Base-by-base conservation (phyloP, 37 sponge, comb jelly and placozoan species). In the Hormiphora californensis region DNA sequence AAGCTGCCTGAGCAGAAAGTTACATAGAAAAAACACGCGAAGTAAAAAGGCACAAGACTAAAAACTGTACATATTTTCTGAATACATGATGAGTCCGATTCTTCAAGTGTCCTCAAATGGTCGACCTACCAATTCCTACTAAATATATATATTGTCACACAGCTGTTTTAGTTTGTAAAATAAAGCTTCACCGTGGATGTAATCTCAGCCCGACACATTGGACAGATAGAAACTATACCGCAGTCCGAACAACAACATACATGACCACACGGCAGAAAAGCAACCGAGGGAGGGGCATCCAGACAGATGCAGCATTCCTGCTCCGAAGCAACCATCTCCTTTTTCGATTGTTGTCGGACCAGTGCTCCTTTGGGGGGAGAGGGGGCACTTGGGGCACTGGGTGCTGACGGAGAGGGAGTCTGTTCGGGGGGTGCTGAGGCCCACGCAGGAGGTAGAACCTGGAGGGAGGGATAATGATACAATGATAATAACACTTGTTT, bases 301-400 rank as follows among this genome's bases (percentile, higher is more conserved):
- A 73, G 46, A 21, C 81, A 73, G 41, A 73, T 73, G 27, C 81
- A 73, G 81, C 81, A 73, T 46, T 73, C 81, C 41, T n/a, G 23
- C 81, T 73, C 81, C 7, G 81, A 22, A 2, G 40, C 17, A 3
- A 41, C 81, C 9, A 19, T 33, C 3, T n/a, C n/a, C n/a, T n/a
- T n/a, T n/a, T n/a, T n/a, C n/a, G n/a, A n/a, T n/a, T n/a, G n/a
- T n/a, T n/a, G n/a, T n/a, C n/a, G n/a, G n/a, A n/a, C n/a, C n/a
- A n/a, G n/a, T n/a, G n/a, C n/a, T n/a, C 11, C 67, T 7, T 38
- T 19, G 41, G 39, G 21, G 44, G 30, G 46, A 28, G 61, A 12
- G 61, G 9, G 5, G 5, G n/a, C 30, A 57, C 61, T 4, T 4
- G 5, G 30, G 21, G 27, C 30, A 19, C 3, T 30, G 41, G 23